Conservation (phyloP, 2,797 vertebrate genomes). For the Phalanger gymnotis region DNA sequence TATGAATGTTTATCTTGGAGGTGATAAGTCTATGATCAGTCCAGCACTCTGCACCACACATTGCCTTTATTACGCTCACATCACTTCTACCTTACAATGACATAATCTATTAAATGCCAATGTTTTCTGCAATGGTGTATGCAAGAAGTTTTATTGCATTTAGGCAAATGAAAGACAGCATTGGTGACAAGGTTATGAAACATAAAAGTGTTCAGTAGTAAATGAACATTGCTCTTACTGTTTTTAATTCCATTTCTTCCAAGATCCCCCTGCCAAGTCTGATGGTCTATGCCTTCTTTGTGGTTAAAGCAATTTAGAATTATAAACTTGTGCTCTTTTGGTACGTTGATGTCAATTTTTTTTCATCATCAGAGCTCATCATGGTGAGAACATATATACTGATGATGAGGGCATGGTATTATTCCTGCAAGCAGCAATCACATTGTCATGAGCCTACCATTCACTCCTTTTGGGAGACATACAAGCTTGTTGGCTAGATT, state of each 20-base stretch:
- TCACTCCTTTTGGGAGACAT: not conserved
- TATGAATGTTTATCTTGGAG: not conserved
- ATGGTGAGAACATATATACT: too few species aligned
- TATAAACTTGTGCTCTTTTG: not conserved
- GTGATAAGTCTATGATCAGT: not conserved
- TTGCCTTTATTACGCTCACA: not conserved
- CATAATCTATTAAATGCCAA: not conserved
- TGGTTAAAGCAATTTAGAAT: not conserved
- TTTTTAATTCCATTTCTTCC: not conserved
- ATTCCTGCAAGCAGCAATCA: too few species aligned
- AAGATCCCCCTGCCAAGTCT: not conserved
- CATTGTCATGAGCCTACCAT: too few species aligned
- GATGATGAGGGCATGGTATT: too few species aligned
- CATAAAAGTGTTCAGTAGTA: not conserved
- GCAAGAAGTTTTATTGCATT: not conserved
- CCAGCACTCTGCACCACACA: not conserved
- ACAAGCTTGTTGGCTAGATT: not conserved
- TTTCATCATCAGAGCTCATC: too few species aligned
- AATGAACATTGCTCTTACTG: not conserved
- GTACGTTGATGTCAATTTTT: too few species aligned
- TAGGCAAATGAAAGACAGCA: too few species aligned
- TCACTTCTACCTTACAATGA: not conserved
- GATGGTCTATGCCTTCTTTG: not conserved
- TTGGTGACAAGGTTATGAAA: not conserved
- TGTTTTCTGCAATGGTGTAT: not conserved